These are phyloP conservation scores for Meteorus colon DNA, from an alignment of 2,888 invertebrate species.

Conservation along the genomic window DNA sequence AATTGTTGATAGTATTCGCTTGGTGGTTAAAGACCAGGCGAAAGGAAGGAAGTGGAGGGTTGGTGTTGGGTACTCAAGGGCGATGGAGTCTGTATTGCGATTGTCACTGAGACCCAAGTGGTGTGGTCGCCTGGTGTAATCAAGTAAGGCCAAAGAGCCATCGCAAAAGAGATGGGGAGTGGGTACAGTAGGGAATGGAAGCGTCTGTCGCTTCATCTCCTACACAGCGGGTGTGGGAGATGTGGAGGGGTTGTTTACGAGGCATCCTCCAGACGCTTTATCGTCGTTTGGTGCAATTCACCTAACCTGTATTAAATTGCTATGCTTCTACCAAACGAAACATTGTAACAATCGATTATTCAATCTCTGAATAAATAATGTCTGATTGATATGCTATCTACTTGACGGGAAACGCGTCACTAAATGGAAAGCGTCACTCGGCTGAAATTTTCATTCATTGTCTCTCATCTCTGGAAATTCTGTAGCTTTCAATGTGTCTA, in stretches of 20 bases:
- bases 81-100: conserved; percentile 24
- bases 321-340: conserved; percentile 31
- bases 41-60: not conserved
- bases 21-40: conserved; percentile 4
- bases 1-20: conserved; percentile 46
- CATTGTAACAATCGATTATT: conserved; percentile 12
- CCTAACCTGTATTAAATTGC: conserved; percentile 49
- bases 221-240: conserved; percentile 15
- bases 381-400: not conserved
- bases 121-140: conserved; percentile 47
- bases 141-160: conserved; percentile 48
- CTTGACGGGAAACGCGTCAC: not conserved
- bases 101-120: conserved; percentile 35
- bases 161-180: not conserved
- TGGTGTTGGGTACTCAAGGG: not conserved
- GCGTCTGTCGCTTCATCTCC: conserved; percentile 46
- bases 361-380: not conserved
- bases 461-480: too few relatives aligned
- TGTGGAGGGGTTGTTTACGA: conserved; percentile 49
- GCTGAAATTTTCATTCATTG: too few relatives aligned
- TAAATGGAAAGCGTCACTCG: too few relatives aligned
- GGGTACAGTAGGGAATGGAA: conserved; percentile 33
- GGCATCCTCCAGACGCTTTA: conserved; percentile 50
- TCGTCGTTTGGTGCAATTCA: conserved; percentile 50
- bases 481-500: too few relatives aligned